Percentiles rank a stretch among this genome's conserved stretches.
Evolutionary conservation across 2,888 invertebrate species (phyloP).

Genomic region (Lamproptera curius): DNA sequence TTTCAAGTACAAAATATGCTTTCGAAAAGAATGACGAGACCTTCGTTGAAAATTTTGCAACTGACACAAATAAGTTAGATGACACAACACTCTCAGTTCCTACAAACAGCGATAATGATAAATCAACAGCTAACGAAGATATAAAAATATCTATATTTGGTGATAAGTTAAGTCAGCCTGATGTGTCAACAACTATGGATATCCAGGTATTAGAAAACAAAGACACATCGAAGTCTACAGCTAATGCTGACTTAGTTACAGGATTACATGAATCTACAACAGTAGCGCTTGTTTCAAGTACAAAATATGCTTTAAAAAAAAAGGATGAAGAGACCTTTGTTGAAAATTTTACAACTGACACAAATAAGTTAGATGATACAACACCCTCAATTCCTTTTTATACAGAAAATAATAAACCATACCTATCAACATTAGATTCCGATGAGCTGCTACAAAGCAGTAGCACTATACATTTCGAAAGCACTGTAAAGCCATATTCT

Average conservation of each 20-base stretch:
- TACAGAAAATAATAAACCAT: constrained; percentile 26
- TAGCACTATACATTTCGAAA: constrained; percentile 57
- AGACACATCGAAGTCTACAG: neutral
- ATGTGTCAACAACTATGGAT: neutral
- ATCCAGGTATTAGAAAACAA: neutral
- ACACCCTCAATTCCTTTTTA: constrained; percentile 28
- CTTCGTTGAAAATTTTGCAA: neutral
- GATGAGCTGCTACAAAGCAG: constrained; percentile 55
- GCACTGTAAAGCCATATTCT: constrained; percentile 49
- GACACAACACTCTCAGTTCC: constrained; percentile 30
- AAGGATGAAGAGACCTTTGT: neutral
- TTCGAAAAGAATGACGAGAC: neutral
- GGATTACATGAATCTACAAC: neutral
- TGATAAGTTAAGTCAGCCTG: neutral
- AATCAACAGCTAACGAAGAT: neutral
- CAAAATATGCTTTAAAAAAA: neutral
- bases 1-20: neutral
- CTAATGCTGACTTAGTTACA: neutral
- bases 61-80: constrained; percentile 16
- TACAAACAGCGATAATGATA: too few species aligned
- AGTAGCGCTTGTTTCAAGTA: neutral
- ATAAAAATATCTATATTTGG: neutral
- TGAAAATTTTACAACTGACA: neutral
- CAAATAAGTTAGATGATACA: constrained; percentile 23
- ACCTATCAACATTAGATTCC: constrained; percentile 39